Evolutionary conservation across 2,888 invertebrate genomes (phyloP).

Genomic region (Drosophila lutescens): DNA sequence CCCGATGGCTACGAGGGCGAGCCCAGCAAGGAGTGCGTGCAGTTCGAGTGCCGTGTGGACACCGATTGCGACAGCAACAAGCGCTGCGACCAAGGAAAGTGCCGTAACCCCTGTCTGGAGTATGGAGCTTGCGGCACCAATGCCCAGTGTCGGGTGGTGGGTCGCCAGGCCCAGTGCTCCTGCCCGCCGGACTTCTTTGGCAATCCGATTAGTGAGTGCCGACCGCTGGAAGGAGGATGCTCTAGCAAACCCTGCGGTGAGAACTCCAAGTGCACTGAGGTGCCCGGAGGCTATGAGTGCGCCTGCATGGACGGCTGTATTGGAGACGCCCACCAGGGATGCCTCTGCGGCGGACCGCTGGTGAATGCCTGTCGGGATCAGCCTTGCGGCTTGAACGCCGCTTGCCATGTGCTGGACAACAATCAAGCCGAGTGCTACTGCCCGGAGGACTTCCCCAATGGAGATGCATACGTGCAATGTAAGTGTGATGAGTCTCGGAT

Average conservation of each 20-base stretch:
- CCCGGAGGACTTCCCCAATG: slow-evolving; percentile 91
- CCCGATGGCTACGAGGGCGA: slow-evolving; percentile 94
- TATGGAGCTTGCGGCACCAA: slow-evolving; percentile 92
- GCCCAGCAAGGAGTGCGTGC: slow-evolving; percentile 90
- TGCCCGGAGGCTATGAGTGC: slow-evolving; percentile 92
- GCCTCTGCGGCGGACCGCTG: slow-evolving; percentile 88
- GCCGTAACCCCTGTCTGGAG: slow-evolving; percentile 93
- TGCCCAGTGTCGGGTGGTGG: slow-evolving; percentile 92
- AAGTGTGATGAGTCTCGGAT: slow-evolving; percentile 83
- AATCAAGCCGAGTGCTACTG: slow-evolving; percentile 92
- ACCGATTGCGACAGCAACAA: slow-evolving; percentile 92
- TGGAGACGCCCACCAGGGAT: slow-evolving; percentile 92
- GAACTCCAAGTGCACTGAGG: slow-evolving; percentile 92
- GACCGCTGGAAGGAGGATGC: slow-evolving; percentile 89
- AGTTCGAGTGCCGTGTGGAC: slow-evolving; percentile 91
- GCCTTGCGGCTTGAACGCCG: slow-evolving; percentile 92
- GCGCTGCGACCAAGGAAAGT: slow-evolving; percentile 89
- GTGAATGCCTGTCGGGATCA: slow-evolving; percentile 91
- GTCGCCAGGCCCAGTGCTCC: slow-evolving; percentile 90
- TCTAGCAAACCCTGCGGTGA: slow-evolving; percentile 93
- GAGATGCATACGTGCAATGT: slow-evolving; percentile 95
- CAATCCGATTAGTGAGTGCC: slow-evolving; percentile 89
- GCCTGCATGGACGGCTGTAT: slow-evolving; percentile 91
- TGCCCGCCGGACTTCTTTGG: slow-evolving; percentile 91
- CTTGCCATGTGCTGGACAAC: slow-evolving; percentile 89